A percentile compares a stretch with the other conserved stretches of the same genome.
Evolutionary conservation across 2,113 vertebrate genomes (phyloP).

Genomic region (Uria aalge): DNA sequence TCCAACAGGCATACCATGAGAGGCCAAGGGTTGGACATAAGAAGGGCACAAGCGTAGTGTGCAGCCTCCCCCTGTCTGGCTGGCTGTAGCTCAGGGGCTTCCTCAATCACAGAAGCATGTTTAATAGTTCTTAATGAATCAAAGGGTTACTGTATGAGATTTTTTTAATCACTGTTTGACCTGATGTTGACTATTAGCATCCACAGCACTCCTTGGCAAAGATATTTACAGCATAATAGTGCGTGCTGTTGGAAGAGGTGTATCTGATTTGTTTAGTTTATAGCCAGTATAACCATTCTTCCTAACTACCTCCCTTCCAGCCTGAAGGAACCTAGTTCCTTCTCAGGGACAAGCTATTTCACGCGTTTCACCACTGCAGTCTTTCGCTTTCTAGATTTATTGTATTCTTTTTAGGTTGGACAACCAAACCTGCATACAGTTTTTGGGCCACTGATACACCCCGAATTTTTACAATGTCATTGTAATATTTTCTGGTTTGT

Average conservation of each 20-base stretch:
- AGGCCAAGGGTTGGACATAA: not conserved
- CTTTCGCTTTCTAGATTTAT: not conserved
- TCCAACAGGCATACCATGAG: not conserved
- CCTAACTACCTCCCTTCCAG: not conserved
- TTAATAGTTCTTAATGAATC: not conserved
- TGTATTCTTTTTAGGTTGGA: not conserved
- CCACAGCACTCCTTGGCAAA: not conserved
- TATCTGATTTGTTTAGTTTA: not conserved
- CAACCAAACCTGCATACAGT: not conserved
- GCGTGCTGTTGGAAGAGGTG: not conserved
- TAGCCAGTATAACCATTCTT: not conserved
- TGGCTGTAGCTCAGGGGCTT: not conserved
- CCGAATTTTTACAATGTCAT: not conserved
- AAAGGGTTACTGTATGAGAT: not conserved
- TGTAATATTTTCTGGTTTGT: not conserved
- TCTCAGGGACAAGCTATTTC: not conserved
- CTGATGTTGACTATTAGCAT: not conserved
- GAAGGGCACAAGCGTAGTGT: not conserved
- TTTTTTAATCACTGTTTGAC: not conserved
- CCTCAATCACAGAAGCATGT: not conserved
- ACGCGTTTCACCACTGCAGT: not conserved
- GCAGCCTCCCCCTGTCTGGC: not conserved
- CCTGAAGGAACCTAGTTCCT: not conserved
- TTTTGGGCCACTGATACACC: not conserved
- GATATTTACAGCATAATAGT: not conserved